Evolutionary conservation across 1,140 invertebrate species (phyloP), one percentile per base, ranked within the genome.

Genomic region (Solenopsis fugax): DNA sequence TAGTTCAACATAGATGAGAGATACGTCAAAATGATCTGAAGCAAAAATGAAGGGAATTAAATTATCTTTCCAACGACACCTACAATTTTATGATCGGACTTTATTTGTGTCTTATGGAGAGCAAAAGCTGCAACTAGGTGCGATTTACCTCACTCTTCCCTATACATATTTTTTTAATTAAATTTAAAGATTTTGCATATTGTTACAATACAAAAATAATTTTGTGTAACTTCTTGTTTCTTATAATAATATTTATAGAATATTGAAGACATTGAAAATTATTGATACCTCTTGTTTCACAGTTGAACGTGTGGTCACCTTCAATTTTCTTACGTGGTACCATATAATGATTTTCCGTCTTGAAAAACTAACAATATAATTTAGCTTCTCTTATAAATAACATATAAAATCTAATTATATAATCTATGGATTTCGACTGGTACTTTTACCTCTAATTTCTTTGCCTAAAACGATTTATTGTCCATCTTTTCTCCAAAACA

Each of bases 301-400:
- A 60, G 73, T 48, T 76, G 73, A 60, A 76, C 56, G 16, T 21
- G 73, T 76, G 60, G 73, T 76, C 73, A 60, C 54, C 73, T 76
- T 76, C 73, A 76, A 21, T 76, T 76, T 76, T 76, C 73, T 76
- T 76, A 76, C 16, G 56, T 76, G 21, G 72, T 75, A 75, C 73
- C 56, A 1, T 76, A 58, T 60, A 60, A 76, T 48, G 56, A 62
- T 60, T 76, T 76, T 76, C 73, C 41, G 54, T 76, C 73, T 76
- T 76, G 73, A 76, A 76, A 54, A 60, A 58, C 73, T 76, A 76
- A 76, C 37, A 76, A 76, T 76, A 76, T 76, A 60, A 60, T 76
- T 76, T 60, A 76, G 13, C 73, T 58, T 76, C 37, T 76, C 37
- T 76, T 76, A 41, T 21, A 75, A 75, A 41, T 18, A 60, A 76